Percentiles rank a stretch among this genome's conserved stretches.
These are phyloP conservation scores for Lepidocolaptes lacrymiger DNA, from an alignment of 2,797 vertebrate genomes.

Conservation along the genomic window DNA sequence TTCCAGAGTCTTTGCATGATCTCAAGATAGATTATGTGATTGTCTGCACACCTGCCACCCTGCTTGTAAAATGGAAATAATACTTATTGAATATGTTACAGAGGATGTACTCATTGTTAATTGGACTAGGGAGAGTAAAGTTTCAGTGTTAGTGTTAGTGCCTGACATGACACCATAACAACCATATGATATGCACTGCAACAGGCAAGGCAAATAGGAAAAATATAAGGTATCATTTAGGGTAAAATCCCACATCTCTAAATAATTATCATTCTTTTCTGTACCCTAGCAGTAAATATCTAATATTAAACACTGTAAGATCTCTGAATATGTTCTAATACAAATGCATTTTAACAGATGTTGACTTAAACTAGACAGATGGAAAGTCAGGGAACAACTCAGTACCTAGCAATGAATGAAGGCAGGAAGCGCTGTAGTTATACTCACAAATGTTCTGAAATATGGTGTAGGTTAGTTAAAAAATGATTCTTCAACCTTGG, in stretches of 20 bases:
- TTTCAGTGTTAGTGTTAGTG: background rate
- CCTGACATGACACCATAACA: background rate
- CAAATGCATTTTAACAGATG: background rate
- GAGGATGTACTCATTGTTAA: background rate
- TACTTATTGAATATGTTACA: background rate
- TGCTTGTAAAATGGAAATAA: slow-evolving; percentile 4
- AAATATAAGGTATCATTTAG: background rate
- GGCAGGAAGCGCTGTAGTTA: background rate
- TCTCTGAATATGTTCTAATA: background rate
- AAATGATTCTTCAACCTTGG: background rate
- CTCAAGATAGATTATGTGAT: background rate
- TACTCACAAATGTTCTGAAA: background rate
- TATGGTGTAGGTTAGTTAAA: background rate
- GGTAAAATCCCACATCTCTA: accelerated
- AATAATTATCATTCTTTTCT: background rate
- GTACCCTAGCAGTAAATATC: background rate
- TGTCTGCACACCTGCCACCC: background rate
- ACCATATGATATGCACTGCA: background rate
- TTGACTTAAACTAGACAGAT: background rate
- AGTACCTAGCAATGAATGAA: background rate
- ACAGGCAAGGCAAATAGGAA: background rate
- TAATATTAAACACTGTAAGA: background rate
- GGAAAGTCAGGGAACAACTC: background rate
- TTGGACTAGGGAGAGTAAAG: background rate
- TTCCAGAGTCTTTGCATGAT: background rate